Evolutionary conservation across 1,140 invertebrate species (phyloP).

Genomic region (Berghia stephanieae): DNA sequence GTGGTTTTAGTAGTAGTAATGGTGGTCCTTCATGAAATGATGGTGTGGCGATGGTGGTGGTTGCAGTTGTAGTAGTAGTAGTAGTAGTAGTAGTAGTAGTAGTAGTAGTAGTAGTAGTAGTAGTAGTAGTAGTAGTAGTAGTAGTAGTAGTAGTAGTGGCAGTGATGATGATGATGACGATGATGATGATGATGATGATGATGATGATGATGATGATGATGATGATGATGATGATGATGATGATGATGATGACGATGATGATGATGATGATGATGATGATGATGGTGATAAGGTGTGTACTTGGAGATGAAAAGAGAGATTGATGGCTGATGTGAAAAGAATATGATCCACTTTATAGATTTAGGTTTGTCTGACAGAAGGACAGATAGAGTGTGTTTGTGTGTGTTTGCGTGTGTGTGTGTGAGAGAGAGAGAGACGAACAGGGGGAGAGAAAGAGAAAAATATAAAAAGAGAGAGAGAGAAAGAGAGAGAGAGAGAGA

Average conservation of each 20-base stretch:
- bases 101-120: not conserved
- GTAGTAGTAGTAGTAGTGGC: not conserved
- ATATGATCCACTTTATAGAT: not conserved
- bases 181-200: not conserved
- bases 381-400: not conserved
- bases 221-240: slow-evolving; percentile 22
- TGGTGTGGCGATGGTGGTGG: too few species aligned
- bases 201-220: slow-evolving; percentile 21
- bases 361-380: not conserved
- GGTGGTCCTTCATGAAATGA: too few species aligned
- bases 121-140: not conserved
- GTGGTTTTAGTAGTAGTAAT: too few species aligned
- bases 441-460: slow-evolving; percentile 7
- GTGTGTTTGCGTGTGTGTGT: not conserved
- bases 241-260: slow-evolving; percentile 20
- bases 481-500: slow-evolving; percentile 3
- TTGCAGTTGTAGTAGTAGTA: not conserved
- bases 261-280: slow-evolving; percentile 22
- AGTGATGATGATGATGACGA: not conserved
- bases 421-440: not conserved
- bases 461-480: slow-evolving; percentile 12
- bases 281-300: not conserved
- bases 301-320: not conserved
- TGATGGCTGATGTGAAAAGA: not conserved
- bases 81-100: not conserved